Base-by-base conservation (phyloP, 2,888 invertebrate species). In the Chrysolina oricalcia region DNA sequence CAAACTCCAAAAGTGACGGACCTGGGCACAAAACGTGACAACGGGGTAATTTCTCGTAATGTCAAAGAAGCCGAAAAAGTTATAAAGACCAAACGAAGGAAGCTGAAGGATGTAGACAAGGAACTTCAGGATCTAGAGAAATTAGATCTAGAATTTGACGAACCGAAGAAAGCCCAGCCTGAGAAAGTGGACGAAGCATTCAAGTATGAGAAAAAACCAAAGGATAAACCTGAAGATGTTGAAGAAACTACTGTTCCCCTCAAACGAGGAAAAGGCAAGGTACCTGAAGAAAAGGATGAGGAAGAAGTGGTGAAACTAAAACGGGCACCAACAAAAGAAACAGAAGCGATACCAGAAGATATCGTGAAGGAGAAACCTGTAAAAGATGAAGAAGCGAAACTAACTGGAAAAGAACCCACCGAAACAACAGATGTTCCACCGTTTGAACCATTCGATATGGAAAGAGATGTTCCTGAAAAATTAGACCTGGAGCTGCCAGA, bases 231-330 rank as follows among this genome's bases (percentile, higher is more conserved):
- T 23, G 81, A 84, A 79, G 81, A 83, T 78, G 74, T 70, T 82
- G 83, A 77, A 81, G 84, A 73, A 77, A 79, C 73, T 76, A 70
- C 79, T 64, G 50, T 90, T 91, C 84, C 89, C 91, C 0, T 91
- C 89, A 67, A 91, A 92, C 87, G 83, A 92, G 40, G 91, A 92
- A 88, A 91, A 85, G 91, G 91, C 2, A 90, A 91, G 80, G 86
- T 89, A 17, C 82, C 82, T 17, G 72, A 78, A 80, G 89, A 90
- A 17, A 84, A 87, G 69, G 87, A 84, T 19, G 82, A 86, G 4
- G 84, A 83, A 75, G 83, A 81, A 53, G 78, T 77, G n/a, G 81
- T 79, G 27, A 83, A 81, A 78, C 85, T 92, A 8, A 92, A 91
- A 83, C 91, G 91, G 83, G 87, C 90, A 66, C 90, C 91, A 1